Percentiles rank a stretch among this genome's conserved stretches.
Evolutionary conservation across 1,140 invertebrate genomes (phyloP).

Genomic region (Meloidogyne floridensis): DNA sequence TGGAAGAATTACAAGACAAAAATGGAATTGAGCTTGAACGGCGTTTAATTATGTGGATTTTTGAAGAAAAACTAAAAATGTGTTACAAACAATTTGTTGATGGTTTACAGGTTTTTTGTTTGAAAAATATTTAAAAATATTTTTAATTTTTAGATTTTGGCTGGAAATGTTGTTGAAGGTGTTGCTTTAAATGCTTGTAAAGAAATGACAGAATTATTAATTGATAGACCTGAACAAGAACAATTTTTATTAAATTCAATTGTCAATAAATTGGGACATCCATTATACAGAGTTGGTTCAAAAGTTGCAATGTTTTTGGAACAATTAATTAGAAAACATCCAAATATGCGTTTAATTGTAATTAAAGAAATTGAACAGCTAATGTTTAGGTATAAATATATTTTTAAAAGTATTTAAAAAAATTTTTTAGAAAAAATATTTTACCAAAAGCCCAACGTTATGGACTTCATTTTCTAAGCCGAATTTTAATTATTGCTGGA

Average conservation of each 20-base stretch:
- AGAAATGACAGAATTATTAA: constrained; percentile 77
- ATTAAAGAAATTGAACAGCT: constrained; percentile 36
- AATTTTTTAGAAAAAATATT: constrained; percentile 71
- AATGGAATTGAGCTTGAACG: constrained; percentile 67
- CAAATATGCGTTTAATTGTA: constrained; percentile 81
- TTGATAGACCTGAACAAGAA: constrained; percentile 84
- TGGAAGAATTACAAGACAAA: constrained; percentile 63
- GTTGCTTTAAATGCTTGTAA: constrained; percentile 49
- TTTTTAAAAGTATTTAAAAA: constrained; percentile 15
- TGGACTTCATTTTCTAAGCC: constrained; percentile 84
- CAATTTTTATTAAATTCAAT: constrained; percentile 77
- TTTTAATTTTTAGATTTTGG: constrained; percentile 70
- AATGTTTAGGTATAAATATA: constrained; percentile 33
- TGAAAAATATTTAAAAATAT: constrained; percentile 73
- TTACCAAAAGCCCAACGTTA: constrained; percentile 85
- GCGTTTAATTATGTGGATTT: constrained; percentile 73
- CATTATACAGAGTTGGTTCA: constrained; percentile 80
- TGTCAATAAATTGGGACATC: constrained; percentile 94
- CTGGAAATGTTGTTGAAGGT: constrained; percentile 49
- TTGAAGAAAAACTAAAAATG: constrained; percentile 81
- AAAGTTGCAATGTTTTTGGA: constrained; percentile 84
- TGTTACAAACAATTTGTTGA: constrained; percentile 76
- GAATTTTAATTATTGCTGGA: constrained; percentile 76
- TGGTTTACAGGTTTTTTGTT: constrained; percentile 69
- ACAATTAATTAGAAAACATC: constrained; percentile 78